Base-by-base conservation (phyloP, 1,140 invertebrate species). In the Brevipalpus yothersi region DNA sequence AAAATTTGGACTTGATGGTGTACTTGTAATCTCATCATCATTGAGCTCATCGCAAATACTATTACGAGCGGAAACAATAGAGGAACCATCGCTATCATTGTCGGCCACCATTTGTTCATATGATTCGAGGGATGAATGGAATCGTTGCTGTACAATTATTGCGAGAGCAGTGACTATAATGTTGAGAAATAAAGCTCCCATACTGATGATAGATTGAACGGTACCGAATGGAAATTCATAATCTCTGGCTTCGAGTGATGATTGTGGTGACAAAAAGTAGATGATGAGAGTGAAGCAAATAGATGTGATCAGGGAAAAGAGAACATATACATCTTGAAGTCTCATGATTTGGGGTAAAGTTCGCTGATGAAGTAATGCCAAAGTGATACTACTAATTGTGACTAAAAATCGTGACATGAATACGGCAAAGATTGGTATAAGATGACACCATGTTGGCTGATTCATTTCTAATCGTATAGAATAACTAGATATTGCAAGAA, bases 371-470 rank as follows among this genome's bases (percentile, higher is more conserved):
- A 92, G 72, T 66, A 91, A 80, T 47, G 90, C 77, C 15, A 94
- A 68, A 5, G 80, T 79, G 21, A 85, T 72, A n/a, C 87, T 83
- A 55, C 92, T 74, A 59, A 85, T 77, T 17, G 80, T 79, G 0
- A 86, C 86, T 82, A 85, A 91, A 39, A 90, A 72, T 31, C 87
- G 73, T 41, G 82, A 80, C 53, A 82, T 81, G 65, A 84, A 82
- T 39, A 83, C 78, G 21, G 85, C 83, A 53, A 78, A 72, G 23
- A 79, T 78, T 63, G 83, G 82, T 1, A 86, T 64, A 39, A 78
- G 69, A 67, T 84, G 84, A 65, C 86, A 82, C 8, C 63, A 23
- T 43, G 59, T 60, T 42, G 51, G 31, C 41, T 19, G 11, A 57
- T 8, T 11, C 19, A n/a, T n/a, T 42, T 57, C 23, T 7, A n/a